A percentile compares a stretch with the other conserved stretches of the same genome.
Conservation (phyloP, 2,888 invertebrate species). For the Teinopalpus imperialis region DNA sequence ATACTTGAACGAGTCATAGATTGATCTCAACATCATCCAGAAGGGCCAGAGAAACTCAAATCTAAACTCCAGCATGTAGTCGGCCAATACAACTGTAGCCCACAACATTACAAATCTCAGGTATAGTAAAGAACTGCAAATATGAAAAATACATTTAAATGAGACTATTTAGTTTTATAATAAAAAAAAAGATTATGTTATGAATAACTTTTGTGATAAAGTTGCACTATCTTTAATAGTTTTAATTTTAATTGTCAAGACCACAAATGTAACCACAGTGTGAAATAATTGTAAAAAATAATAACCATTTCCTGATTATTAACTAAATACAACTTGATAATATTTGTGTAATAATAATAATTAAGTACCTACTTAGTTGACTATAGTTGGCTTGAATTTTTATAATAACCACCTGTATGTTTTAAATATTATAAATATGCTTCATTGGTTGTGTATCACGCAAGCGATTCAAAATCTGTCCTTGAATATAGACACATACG, state of each 20-base stretch:
- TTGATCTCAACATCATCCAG: constrained; percentile 96
- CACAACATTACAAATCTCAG: constrained; percentile 97
- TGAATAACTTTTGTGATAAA: no score
- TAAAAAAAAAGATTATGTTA: no score
- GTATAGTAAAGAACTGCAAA: constrained; percentile 95
- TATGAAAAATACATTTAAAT: background rate
- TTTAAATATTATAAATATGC: constrained; percentile 8
- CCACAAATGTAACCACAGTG: constrained; percentile 5
- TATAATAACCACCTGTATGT: constrained; percentile 13
- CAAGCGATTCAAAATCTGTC: constrained; percentile 19
- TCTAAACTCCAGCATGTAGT: constrained; percentile 98
- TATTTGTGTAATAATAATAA: no score
- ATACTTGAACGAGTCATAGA: constrained; percentile 98
- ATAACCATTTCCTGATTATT: no score
- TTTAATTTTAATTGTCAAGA: no score
- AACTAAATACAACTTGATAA: background rate
- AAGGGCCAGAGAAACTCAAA: constrained; percentile 99
- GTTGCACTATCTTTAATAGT: no score
- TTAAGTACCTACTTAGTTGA: no score
- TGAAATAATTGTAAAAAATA: background rate
- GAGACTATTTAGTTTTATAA: background rate
- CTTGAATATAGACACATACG: constrained; percentile 23
- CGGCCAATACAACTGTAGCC: constrained; percentile 96
- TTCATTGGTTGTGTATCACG: constrained; percentile 9
- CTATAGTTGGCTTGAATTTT: no score